Base-by-base conservation (phyloP, 2,888 invertebrate species). In the Meandrusa payeni region DNA sequence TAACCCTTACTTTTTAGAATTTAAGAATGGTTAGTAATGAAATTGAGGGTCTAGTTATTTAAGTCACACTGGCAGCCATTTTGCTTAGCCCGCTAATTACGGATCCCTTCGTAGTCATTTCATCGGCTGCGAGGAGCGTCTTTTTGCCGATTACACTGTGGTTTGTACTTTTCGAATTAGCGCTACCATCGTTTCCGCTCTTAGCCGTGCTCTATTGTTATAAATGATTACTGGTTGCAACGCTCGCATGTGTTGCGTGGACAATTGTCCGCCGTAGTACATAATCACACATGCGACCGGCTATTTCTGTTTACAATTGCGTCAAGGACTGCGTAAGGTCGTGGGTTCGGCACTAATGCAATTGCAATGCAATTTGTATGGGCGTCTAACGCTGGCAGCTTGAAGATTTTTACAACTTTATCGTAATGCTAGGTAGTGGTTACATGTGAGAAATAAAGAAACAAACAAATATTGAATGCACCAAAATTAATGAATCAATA, bases 161-260 rank as follows among this genome's bases (percentile, higher is more conserved):
- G 86, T 85, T 81, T 77, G 67, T 80, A 71, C 73, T 85, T 83
- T 80, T 82, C 86, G 75, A 86, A 86, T 87, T 87, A 86, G 73
- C 87, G 85, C 86, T 81, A 82, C 69, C 67, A 74, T 69, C 61
- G 64, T 65, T 79, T 81, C 80, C 78, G 77, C 70, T 78, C 64
- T 64, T 59, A 59, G 59, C 59, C 54, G 67, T 69, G 63, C 63
- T 58, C 68, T 77, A 77, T 81, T 80, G 78, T 82, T 71, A 63
- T 48, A 55, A 45, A 51, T 72, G 66, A 80, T 79, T 73, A 71
- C 64, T 57, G 61, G 52, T 48, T 47, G 41, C 29, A 34, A 37
- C 42, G 43, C 42, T 39, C 39, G 28, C 27, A 34, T 28, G 39
- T 28, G 33, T 38, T 43, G n/a, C 28, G 20, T 10, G 27, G 10